Conservation (phyloP, 2,113 vertebrate genomes). For the Gobio gobio region DNA sequence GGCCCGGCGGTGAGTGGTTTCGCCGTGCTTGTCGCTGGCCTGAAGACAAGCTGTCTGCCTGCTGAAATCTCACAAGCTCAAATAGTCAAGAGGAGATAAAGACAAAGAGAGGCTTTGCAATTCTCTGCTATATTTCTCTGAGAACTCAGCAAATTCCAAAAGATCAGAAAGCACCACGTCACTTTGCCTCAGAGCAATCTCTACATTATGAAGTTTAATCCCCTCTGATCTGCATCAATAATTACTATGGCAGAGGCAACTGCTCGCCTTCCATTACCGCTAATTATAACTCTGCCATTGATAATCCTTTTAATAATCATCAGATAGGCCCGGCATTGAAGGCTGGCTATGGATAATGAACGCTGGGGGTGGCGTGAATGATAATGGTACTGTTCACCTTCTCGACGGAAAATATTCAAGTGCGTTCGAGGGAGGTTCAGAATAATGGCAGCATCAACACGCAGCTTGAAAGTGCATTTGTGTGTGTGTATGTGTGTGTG, state of each 20-base stretch:
- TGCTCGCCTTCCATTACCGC: slow-evolving; percentile 62
- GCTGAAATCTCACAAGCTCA: slow-evolving; percentile 49
- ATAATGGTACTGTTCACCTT: slow-evolving; percentile 46
- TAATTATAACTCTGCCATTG: slow-evolving; percentile 75
- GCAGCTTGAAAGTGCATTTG: slow-evolving; percentile 29
- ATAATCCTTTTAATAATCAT: slow-evolving; percentile 78
- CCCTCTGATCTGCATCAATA: slow-evolving; percentile 73
- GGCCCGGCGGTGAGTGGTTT: slow-evolving; percentile 41
- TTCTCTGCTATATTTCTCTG: slow-evolving; percentile 49
- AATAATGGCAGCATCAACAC: slow-evolving; percentile 37
- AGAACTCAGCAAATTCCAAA: slow-evolving; percentile 63
- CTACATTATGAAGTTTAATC: slow-evolving; percentile 74
- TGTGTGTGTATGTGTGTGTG: slow-evolving; percentile 15
- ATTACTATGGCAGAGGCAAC: slow-evolving; percentile 60
- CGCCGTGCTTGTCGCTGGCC: slow-evolving; percentile 36
- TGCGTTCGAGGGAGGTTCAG: slow-evolving; percentile 3
- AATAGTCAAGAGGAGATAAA: slow-evolving; percentile 51
- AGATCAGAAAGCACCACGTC: slow-evolving; percentile 63
- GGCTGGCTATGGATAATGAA: slow-evolving; percentile 51
- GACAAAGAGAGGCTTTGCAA: slow-evolving; percentile 23
- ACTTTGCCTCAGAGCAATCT: slow-evolving; percentile 63
- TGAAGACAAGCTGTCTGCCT: slow-evolving; percentile 45
- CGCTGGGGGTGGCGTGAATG: slow-evolving; percentile 44
- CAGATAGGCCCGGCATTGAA: slow-evolving; percentile 64
- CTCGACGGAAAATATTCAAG: slow-evolving; percentile 19